phyloP scores from a whole-genome alignment of 2,888 invertebrate species.

The Euphydryas editha region DNA sequence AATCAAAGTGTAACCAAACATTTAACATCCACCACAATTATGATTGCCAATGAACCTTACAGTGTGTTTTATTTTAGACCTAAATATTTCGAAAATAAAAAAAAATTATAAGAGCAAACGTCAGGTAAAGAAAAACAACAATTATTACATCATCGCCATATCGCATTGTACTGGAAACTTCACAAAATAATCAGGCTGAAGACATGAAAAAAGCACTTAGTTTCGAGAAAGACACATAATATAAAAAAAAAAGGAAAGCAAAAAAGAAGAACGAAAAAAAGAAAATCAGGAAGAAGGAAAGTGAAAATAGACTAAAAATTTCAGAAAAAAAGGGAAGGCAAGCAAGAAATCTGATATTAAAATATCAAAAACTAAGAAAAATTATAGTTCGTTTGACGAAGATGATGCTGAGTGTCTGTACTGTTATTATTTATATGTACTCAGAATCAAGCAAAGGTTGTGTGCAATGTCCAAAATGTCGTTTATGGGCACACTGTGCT shows the following conservation, averaged over 20 bases:
- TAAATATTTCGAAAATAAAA: not conserved
- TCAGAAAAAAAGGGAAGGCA: not conserved
- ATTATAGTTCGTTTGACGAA: not conserved
- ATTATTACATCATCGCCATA: slow-evolving; percentile 4
- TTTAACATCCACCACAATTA: not conserved
- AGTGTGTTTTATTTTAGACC: too few species aligned
- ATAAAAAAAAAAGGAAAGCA: not conserved
- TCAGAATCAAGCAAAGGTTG: too few species aligned
- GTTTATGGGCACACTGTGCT: too few species aligned
- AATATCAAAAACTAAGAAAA: not conserved
- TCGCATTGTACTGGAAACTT: not conserved
- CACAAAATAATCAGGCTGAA: not conserved
- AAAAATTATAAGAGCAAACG: slow-evolving; percentile 2
- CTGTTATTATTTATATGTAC: too few species aligned
- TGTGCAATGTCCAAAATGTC: too few species aligned
- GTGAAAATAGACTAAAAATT: not conserved
- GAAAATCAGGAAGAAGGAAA: not conserved
- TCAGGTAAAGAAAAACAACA: not conserved
- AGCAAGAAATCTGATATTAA: not conserved
- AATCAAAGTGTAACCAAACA: too few species aligned
- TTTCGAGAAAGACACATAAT: not conserved
- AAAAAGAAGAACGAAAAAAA: not conserved
- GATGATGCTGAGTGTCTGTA: not conserved
- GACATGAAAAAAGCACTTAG: not conserved
- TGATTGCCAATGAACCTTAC: too few species aligned